phyloP scores from a whole-genome alignment of 2,113 vertebrate genomes.

The Piaya cayana region DNA sequence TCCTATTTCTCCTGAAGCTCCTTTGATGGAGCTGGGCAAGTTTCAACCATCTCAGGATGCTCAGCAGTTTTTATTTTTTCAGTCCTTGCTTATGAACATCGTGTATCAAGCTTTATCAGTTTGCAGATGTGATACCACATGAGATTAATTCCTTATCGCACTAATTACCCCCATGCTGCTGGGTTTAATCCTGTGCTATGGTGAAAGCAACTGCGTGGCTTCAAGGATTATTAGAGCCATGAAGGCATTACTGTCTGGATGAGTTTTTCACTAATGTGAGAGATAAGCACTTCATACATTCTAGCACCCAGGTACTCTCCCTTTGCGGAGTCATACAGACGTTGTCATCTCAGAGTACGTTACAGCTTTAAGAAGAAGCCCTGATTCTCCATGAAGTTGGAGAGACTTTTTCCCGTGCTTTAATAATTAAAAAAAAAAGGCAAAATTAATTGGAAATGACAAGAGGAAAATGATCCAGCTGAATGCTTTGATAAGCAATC shows the following conservation, averaged over 20 bases:
- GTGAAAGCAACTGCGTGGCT: background rate
- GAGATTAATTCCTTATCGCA: background rate
- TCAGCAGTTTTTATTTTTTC: background rate
- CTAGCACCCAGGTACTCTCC: background rate
- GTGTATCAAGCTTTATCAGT: background rate
- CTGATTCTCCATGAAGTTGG: background rate
- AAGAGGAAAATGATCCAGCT: slow-evolving; percentile 72
- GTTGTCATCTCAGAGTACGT: background rate
- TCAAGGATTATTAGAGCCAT: background rate
- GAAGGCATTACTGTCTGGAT: background rate
- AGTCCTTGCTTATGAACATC: background rate
- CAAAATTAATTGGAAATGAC: slow-evolving; percentile 76
- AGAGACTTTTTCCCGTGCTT: slow-evolving; percentile 11
- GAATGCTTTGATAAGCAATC: slow-evolving; percentile 73
- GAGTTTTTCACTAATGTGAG: background rate
- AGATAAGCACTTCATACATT: background rate
- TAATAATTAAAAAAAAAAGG: background rate
- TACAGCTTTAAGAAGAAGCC: background rate
- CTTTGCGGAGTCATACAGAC: background rate
- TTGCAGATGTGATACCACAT: background rate
- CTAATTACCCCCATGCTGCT: background rate
- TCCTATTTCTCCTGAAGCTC: background rate
- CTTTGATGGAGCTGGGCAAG: background rate
- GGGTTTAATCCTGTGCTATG: background rate
- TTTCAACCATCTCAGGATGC: background rate